Conservation (phyloP, 2,888 invertebrate species). For the Yponomeuta evonymella region DNA sequence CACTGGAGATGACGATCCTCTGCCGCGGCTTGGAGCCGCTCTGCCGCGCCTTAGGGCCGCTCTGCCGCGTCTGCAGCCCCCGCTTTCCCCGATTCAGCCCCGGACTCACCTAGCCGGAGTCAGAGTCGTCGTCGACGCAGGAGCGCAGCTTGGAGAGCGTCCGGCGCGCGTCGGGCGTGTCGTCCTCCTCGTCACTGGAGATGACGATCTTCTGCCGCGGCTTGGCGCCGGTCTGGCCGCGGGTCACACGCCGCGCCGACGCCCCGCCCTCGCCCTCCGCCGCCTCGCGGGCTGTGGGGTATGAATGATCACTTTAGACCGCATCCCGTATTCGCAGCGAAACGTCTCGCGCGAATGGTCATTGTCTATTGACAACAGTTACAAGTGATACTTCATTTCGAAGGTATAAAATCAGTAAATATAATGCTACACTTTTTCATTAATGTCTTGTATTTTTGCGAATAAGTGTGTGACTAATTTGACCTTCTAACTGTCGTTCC, state of each 20-base stretch:
- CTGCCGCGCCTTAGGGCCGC: constrained; percentile 68
- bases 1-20: constrained; percentile 70
- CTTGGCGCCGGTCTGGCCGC: constrained; percentile 70
- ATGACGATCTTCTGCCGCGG: constrained; percentile 72
- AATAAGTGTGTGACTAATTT: too few relatives aligned
- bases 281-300: too few relatives aligned
- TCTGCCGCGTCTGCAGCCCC: constrained; percentile 29
- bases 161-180: constrained; percentile 66
- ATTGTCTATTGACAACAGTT: too few relatives aligned
- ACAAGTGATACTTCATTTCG: too few relatives aligned
- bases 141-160: constrained; percentile 63
- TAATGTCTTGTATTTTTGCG: too few relatives aligned
- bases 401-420: too few relatives aligned
- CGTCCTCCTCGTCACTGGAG: constrained; percentile 73
- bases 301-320: neutral
- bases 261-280: constrained; percentile 27
- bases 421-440: too few relatives aligned
- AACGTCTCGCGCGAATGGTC: too few relatives aligned
- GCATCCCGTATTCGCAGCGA: too few relatives aligned
- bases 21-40: constrained; percentile 71
- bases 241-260: constrained; percentile 61
- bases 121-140: constrained; percentile 60
- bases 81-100: constrained; percentile 20
- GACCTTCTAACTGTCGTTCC: too few relatives aligned
- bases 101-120: constrained; percentile 36